A percentile compares a stretch with the other conserved stretches of the same genome.
These are phyloP conservation scores for Andrena chrysosceles DNA, from an alignment of 2,888 invertebrate genomes.

Conservation along the genomic window DNA sequence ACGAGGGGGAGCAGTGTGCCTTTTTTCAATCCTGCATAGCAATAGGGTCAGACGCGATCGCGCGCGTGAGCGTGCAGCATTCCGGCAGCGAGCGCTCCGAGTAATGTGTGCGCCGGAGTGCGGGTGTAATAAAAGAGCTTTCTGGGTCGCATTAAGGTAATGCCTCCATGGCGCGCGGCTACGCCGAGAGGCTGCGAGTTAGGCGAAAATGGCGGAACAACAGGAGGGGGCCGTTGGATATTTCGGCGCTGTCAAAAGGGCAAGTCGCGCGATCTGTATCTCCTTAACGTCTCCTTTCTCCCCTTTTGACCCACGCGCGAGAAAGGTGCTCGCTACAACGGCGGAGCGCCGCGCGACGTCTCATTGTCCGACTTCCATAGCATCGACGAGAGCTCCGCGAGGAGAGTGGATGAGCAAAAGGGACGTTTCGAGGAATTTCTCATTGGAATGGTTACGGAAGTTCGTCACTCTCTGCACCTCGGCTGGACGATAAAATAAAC, in stretches of 20 bases:
- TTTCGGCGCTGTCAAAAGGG: slow-evolving; percentile 51
- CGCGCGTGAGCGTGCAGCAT: slow-evolving; percentile 32
- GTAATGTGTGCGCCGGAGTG: slow-evolving; percentile 52
- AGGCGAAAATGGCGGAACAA: slow-evolving; percentile 59
- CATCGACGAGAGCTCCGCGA: too few relatives aligned
- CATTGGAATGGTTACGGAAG: background rate
- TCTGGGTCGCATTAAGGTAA: slow-evolving; percentile 82
- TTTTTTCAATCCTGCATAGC: slow-evolving; percentile 65
- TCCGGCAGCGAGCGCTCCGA: slow-evolving; percentile 45
- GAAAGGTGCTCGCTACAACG: too few relatives aligned
- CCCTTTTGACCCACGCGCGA: background rate
- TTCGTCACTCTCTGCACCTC: background rate
- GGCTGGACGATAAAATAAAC: background rate
- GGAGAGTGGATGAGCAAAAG: too few relatives aligned
- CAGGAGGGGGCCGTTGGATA: slow-evolving; percentile 43
- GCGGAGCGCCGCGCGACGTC: too few relatives aligned
- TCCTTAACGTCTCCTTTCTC: slow-evolving; percentile 23
- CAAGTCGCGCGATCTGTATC: slow-evolving; percentile 37
- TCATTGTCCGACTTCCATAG: too few relatives aligned
- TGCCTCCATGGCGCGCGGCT: slow-evolving; percentile 77
- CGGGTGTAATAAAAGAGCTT: slow-evolving; percentile 80
- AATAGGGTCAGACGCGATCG: slow-evolving; percentile 62
- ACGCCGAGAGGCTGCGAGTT: slow-evolving; percentile 61
- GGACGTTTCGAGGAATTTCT: background rate
- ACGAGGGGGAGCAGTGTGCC: slow-evolving; percentile 31